Percentiles rank a stretch among this genome's conserved stretches.
Evolutionary conservation across 2,113 vertebrate genomes (phyloP).

Genomic region (Gobio gobio): DNA sequence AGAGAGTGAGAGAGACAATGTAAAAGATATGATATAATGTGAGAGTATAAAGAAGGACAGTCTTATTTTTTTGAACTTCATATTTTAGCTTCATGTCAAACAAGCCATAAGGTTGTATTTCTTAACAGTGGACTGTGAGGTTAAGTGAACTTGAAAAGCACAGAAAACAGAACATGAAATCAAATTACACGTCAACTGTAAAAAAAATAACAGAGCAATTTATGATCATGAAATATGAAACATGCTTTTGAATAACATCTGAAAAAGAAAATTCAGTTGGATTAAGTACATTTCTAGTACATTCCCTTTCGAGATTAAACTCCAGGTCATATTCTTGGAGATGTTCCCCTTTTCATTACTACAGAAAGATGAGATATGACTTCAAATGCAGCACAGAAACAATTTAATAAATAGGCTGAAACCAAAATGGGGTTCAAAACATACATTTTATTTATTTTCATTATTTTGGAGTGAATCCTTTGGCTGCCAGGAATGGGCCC

Average conservation of each 20-base stretch:
- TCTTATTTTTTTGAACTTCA: too few relatives aligned
- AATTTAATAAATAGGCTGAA: neutral
- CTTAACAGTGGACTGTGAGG: neutral
- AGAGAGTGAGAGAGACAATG: too few relatives aligned
- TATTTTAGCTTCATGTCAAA: too few relatives aligned
- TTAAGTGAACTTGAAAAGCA: neutral
- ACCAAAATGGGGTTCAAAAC: neutral
- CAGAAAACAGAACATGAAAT: neutral
- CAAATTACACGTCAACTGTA: neutral
- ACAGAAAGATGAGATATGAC: neutral
- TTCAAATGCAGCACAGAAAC: neutral
- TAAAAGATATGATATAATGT: too few relatives aligned
- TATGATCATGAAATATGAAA: neutral
- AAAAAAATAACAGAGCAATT: neutral
- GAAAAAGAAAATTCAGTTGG: neutral
- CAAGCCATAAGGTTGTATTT: neutral
- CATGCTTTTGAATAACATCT: neutral
- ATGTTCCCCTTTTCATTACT: too few relatives aligned
- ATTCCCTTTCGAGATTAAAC: too few relatives aligned
- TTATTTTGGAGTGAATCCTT: neutral
- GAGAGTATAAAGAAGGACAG: too few relatives aligned
- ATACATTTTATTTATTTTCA: neutral
- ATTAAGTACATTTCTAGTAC: too few relatives aligned
- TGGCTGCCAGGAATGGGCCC: slow-evolving; percentile 2
- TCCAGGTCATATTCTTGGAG: too few relatives aligned